These are phyloP conservation scores for Pangasius mekongensis DNA, from an alignment of 2,797 vertebrate genomes.

Conservation along the genomic window DNA sequence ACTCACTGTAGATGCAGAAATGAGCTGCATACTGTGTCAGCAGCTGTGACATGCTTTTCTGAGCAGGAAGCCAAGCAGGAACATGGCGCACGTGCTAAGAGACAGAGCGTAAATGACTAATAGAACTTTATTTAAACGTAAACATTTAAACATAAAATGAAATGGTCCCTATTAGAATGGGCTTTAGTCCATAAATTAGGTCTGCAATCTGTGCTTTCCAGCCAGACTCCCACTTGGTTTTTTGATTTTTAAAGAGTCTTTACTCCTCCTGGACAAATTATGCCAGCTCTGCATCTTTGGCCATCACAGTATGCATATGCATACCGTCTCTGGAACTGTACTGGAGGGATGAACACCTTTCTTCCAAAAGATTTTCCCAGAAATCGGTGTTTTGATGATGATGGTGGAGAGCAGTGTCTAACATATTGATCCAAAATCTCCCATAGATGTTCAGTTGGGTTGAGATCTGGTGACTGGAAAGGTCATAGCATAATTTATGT, in stretches of 20 bases:
- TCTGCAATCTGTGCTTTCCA: slow-evolving; percentile 17
- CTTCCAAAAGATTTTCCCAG: background rate
- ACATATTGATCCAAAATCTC: background rate
- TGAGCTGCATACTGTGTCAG: background rate
- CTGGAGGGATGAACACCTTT: background rate
- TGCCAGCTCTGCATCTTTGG: slow-evolving; percentile 10
- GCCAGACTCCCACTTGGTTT: slow-evolving; percentile 15
- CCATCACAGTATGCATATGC: background rate
- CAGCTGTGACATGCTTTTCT: slow-evolving; percentile 22
- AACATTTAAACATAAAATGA: slow-evolving; percentile 15
- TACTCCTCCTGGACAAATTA: slow-evolving; percentile 15
- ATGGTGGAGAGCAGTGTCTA: background rate
- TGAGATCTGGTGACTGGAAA: background rate
- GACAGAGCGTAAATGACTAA: background rate
- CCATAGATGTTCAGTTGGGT: background rate
- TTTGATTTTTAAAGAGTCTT: slow-evolving; percentile 28
- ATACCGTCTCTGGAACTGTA: background rate
- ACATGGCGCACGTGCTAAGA: background rate
- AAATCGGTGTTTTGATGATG: background rate
- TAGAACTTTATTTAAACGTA: background rate
- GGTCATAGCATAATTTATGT: background rate
- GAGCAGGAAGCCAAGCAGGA: background rate
- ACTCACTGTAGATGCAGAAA: slow-evolving; percentile 7
- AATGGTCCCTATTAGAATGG: slow-evolving; percentile 14
- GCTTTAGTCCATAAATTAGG: slow-evolving; percentile 7